Conservation (phyloP, 2,113 vertebrate species). For the Brachionichthys hirsutus region DNA sequence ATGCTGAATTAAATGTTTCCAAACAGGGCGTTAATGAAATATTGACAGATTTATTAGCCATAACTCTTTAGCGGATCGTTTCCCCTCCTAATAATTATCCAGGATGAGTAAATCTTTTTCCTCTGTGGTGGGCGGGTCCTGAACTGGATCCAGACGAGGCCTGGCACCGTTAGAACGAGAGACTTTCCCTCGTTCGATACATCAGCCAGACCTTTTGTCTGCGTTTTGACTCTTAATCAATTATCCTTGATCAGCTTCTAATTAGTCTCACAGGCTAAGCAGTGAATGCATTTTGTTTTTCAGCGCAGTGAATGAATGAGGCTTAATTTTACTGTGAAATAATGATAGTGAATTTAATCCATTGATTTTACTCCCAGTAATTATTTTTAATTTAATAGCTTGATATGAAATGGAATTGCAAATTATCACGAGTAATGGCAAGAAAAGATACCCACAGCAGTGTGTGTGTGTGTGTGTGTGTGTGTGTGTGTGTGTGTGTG, state of each 20-base stretch:
- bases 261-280: slow-evolving; percentile 29
- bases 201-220: slow-evolving; percentile 5
- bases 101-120: slow-evolving; percentile 72
- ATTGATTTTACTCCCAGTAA: slow-evolving; percentile 70
- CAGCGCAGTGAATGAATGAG: slow-evolving; percentile 2
- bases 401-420: slow-evolving; percentile 71
- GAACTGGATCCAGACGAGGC: slow-evolving; percentile 46
- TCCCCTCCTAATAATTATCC: slow-evolving; percentile 71
- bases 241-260: slow-evolving; percentile 39
- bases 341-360: slow-evolving; percentile 62
- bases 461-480: slow-evolving; percentile 30
- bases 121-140: slow-evolving; percentile 59
- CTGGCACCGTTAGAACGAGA: slow-evolving; percentile 1
- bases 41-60: slow-evolving; percentile 72
- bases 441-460: slow-evolving; percentile 51
- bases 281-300: slow-evolving; percentile 23
- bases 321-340: slow-evolving; percentile 51
- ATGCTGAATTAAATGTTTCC: slow-evolving; percentile 65
- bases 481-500: slow-evolving; percentile 10
- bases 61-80: slow-evolving; percentile 74
- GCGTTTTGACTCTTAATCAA: slow-evolving; percentile 43
- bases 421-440: slow-evolving; percentile 65
- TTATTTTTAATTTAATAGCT: slow-evolving; percentile 71
- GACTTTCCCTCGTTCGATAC: slow-evolving; percentile 15
- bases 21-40: slow-evolving; percentile 76